A percentile compares a stretch with the other conserved stretches of the same genome.
Evolutionary conservation across 2,888 invertebrate genomes (phyloP).

Genomic region (Eupelmus urozonus): DNA sequence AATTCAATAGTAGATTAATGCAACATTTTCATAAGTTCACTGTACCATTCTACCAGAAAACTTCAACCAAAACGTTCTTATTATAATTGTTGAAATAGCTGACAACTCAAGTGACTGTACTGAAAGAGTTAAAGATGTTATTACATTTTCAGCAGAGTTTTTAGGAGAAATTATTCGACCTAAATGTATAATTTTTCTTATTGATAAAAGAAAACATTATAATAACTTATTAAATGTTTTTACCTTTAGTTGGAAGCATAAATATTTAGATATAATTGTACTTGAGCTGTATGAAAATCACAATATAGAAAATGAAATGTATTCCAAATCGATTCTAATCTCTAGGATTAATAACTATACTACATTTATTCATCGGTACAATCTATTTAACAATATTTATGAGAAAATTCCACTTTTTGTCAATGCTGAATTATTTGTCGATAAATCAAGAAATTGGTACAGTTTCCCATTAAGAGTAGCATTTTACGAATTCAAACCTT

Average conservation of each 20-base stretch:
- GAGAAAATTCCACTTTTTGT: not conserved
- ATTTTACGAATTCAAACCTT: not conserved
- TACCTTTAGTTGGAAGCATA: not conserved
- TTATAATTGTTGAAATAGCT: not conserved
- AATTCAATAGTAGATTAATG: not conserved
- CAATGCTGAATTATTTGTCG: not conserved
- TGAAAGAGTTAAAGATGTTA: not conserved
- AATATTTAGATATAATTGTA: not conserved
- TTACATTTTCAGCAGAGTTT: not conserved
- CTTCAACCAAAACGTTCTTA: not conserved
- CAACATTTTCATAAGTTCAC: not conserved
- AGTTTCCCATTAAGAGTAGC: not conserved
- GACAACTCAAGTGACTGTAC: not conserved
- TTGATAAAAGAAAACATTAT: not conserved
- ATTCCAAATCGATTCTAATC: too few species aligned
- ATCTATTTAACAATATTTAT: slow-evolving; percentile 5
- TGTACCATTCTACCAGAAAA: not conserved
- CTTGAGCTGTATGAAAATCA: not conserved
- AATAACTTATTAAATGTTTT: not conserved
- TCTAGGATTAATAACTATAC: not conserved
- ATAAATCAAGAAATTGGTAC: not conserved
- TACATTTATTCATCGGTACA: slow-evolving; percentile 3
- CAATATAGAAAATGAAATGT: not conserved
- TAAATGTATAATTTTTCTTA: slow-evolving; percentile 2
- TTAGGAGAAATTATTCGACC: not conserved